These are phyloP conservation scores for Tetrapedia diversipes DNA, from an alignment of 2,888 invertebrate genomes.

Conservation along the genomic window DNA sequence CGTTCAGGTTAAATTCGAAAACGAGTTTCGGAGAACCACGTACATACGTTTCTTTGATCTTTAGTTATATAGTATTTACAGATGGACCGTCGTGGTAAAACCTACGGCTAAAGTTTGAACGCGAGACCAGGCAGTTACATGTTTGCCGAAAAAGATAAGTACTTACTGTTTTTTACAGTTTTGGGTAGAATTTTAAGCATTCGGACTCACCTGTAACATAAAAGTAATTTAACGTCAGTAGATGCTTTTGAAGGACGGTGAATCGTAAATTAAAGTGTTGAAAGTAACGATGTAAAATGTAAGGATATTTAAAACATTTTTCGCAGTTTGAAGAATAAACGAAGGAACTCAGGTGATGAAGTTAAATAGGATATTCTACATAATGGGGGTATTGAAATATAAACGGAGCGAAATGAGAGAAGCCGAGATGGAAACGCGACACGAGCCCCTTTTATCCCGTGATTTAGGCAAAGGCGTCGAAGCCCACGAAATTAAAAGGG, in stretches of 20 bases:
- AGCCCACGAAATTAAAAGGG: constrained; percentile 69
- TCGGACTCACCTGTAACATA: constrained; percentile 43
- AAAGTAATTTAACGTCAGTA: background rate
- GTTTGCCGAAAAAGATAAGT: too few species aligned
- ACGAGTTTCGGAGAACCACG: too few species aligned
- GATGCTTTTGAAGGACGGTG: too few species aligned
- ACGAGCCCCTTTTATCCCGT: constrained; percentile 52
- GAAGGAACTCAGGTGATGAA: background rate
- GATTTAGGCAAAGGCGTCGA: constrained; percentile 60
- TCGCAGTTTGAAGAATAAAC: background rate
- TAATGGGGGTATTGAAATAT: background rate
- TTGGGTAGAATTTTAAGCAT: too few species aligned
- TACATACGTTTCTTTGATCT: too few species aligned
- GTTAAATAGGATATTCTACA: background rate
- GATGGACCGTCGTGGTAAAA: too few species aligned
- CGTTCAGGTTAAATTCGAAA: too few species aligned
- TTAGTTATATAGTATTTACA: too few species aligned
- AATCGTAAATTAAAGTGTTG: too few species aligned
- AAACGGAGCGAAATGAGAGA: constrained; percentile 44
- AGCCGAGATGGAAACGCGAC: constrained; percentile 39
- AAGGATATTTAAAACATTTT: background rate
- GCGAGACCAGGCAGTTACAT: too few species aligned
- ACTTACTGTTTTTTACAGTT: background rate
- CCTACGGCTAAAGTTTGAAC: too few species aligned
- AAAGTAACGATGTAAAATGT: too few species aligned